Conservation (phyloP, 2,888 invertebrate species). For the Dynastes tityus region DNA sequence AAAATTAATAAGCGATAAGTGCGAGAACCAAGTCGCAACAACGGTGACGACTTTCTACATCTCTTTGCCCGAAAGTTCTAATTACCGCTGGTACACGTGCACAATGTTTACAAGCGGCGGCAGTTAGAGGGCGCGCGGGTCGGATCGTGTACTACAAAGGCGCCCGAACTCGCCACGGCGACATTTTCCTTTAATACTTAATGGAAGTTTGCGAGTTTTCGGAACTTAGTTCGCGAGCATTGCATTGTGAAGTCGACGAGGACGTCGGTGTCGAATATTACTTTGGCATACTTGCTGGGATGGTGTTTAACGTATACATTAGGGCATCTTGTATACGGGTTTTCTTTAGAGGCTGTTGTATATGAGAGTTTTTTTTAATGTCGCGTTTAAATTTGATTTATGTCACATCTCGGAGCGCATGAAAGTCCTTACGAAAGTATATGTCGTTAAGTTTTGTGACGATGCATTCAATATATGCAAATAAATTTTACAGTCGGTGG, state of each 20-base stretch:
- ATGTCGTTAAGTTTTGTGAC: too few species aligned
- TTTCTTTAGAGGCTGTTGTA: background rate
- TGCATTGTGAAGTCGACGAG: constrained; percentile 1
- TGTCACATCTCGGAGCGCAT: background rate
- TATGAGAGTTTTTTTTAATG: background rate
- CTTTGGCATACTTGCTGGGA: constrained; percentile 23
- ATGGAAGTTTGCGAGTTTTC: constrained; percentile 15
- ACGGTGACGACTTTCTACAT: background rate
- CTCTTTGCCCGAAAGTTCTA: background rate
- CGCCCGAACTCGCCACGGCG: background rate
- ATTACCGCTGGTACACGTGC: constrained; percentile 19
- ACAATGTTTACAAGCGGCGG: constrained; percentile 16
- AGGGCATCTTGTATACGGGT: too few species aligned
- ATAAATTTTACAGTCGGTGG: too few species aligned
- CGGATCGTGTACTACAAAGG: constrained; percentile 15
- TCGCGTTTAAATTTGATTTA: background rate
- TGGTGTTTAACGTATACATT: background rate
- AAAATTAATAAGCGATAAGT: constrained; percentile 3
- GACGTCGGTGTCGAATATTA: constrained; percentile 12
- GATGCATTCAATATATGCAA: too few species aligned
- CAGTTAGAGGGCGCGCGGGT: constrained; percentile 9
- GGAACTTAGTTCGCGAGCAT: constrained; percentile 2
- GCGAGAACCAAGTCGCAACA: background rate
- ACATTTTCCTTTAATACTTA: constrained; percentile 24
- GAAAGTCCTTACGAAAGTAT: too few species aligned